These are phyloP conservation scores for Liposcelis brunnea DNA, from an alignment of 2,888 invertebrate genomes.

Conservation along the genomic window DNA sequence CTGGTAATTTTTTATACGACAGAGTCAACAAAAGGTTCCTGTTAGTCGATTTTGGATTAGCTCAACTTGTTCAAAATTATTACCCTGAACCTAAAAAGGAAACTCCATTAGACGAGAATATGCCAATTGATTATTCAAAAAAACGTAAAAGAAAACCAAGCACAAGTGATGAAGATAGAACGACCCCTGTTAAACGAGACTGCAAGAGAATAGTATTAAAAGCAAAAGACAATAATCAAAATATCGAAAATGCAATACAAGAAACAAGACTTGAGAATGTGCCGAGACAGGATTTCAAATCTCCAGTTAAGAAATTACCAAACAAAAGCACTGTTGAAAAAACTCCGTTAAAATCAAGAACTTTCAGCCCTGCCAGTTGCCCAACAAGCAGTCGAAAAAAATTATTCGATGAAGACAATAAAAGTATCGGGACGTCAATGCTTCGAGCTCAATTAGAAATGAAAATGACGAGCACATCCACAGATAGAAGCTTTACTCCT, in stretches of 20 bases:
- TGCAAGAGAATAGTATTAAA: background rate
- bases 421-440: background rate
- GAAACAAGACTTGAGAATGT: background rate
- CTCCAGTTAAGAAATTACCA: background rate
- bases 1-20: conserved; percentile 79
- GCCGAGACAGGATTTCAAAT: background rate
- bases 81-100: conserved; percentile 16
- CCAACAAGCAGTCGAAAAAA: conserved; percentile 1
- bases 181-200: background rate
- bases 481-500: conserved; percentile 11
- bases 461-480: conserved; percentile 3
- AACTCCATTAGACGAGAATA: conserved; percentile 1
- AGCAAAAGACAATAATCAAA: background rate
- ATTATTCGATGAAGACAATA: background rate
- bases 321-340: background rate
- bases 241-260: background rate
- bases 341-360: background rate
- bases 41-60: conserved; percentile 78
- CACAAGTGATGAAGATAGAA: background rate
- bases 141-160: background rate
- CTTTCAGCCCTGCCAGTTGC: background rate
- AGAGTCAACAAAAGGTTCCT: conserved; percentile 49
- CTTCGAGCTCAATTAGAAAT: background rate
- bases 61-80: conserved; percentile 38
- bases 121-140: conserved; percentile 4